These are phyloP conservation scores for Tetragonula clypearis DNA, from an alignment of 1,140 invertebrate species.

Conservation along the genomic window DNA sequence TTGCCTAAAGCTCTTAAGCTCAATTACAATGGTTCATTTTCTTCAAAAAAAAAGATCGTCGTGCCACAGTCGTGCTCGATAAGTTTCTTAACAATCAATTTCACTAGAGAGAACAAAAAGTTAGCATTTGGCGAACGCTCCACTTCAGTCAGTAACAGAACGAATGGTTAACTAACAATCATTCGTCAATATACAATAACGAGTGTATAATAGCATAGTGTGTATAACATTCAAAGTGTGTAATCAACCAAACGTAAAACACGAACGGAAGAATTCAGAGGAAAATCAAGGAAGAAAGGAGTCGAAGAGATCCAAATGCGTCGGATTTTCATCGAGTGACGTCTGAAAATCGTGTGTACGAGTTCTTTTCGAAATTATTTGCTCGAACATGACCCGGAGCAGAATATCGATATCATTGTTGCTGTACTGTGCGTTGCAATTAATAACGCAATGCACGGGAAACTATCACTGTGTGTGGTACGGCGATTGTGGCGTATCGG, in stretches of 20 bases:
- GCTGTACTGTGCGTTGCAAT: slow-evolving; percentile 3
- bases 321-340: neutral
- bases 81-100: neutral
- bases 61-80: neutral
- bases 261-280: neutral
- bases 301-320: too few species aligned
- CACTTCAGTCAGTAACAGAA: neutral
- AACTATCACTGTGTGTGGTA: slow-evolving; percentile 83
- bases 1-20: neutral
- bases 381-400: slow-evolving; percentile 7
- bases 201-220: too few species aligned
- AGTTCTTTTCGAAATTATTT: neutral
- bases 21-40: neutral
- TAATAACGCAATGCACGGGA: neutral
- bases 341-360: neutral
- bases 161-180: neutral
- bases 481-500: slow-evolving; percentile 77
- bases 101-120: neutral
- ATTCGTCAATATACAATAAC: neutral
- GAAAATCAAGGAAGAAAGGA: neutral
- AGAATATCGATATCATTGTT: neutral
- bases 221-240: too few species aligned
- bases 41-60: too few species aligned
- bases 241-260: too few species aligned
- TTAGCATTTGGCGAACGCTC: neutral